phyloP scores from a whole-genome alignment of 2,113 vertebrate genomes.

The Fulica atra region DNA sequence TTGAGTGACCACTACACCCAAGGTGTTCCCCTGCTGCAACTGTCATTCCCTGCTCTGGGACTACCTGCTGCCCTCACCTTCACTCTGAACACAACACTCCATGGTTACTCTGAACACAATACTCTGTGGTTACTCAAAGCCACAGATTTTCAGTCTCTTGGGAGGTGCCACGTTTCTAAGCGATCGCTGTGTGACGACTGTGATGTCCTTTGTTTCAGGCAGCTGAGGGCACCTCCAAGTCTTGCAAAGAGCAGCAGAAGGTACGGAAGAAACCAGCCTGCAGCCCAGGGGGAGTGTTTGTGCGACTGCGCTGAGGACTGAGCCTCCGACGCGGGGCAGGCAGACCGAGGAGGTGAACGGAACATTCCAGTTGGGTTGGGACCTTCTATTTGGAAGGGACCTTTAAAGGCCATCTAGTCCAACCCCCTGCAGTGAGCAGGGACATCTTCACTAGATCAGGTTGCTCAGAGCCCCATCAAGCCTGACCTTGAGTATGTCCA shows the following conservation, averaged over 20 bases:
- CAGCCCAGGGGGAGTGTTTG: conserved; percentile 60
- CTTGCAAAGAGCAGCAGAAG: conserved; percentile 64
- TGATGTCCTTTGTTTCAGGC: conserved; percentile 45
- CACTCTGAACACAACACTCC: background rate
- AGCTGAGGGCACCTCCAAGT: background rate
- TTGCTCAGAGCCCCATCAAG: no score
- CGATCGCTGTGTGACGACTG: background rate
- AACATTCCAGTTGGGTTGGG: background rate
- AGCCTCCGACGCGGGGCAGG: fast-evolving
- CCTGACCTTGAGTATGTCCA: no score
- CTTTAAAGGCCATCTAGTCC: no score
- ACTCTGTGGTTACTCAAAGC: background rate
- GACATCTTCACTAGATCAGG: no score
- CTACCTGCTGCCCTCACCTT: background rate
- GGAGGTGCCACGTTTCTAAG: background rate
- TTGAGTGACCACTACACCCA: background rate
- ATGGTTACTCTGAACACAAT: background rate
- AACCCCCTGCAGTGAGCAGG: no score
- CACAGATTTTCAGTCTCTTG: background rate
- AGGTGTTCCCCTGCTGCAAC: background rate
- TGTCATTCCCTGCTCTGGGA: background rate
- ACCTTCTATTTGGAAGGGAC: no score
- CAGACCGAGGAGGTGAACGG: background rate
- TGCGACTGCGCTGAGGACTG: conserved; percentile 41
- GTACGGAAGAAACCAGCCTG: conserved; percentile 53